Evolutionary conservation across 2,888 invertebrate species (phyloP), one percentile per base, ranked within the genome.

Genomic region (Odontothrips loti): DNA sequence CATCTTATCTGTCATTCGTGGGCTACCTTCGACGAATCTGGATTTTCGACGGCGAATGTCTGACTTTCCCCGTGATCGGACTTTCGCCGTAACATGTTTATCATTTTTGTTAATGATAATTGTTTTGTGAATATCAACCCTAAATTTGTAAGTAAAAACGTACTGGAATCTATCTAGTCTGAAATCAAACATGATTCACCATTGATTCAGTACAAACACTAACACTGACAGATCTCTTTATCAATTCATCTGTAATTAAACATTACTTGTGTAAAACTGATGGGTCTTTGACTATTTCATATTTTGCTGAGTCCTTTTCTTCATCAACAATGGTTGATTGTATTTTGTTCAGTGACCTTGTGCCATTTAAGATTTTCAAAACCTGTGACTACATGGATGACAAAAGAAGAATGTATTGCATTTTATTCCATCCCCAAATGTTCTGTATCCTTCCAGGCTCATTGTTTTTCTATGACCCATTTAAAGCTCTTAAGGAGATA

Each of bases 121-220:
- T 43, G 34, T 43, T 51, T 51, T 51, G 51, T 51, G 51, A 51
- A 51, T 9, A n/a, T n/a, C 68, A 68, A 23, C 27, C 11, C 27
- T 11, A 23, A 68, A 20, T 23, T 23, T 8, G n/a, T n/a, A 23
- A 68, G 27, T 68, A 23, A 17, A 68, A 68, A 68, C 23, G 68
- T 68, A 68, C 68, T 68, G 68, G 68, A 68, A 68, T 68, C 68
- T 68, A 68, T 68, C 68, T 68, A 68, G 68, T 68, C 68, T 68
- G 68, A 68, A 68, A 68, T 68, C 68, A 68, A 68, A 68, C 68
- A 11, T 68, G 68, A 68, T 68, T 68, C 68, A 68, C 27, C 68
- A 68, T 68, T 68, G 23, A 23, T 68, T 68, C 68, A 68, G 68
- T 68, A 68, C 68, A 68, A 68, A 11, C 6, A 68, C 12, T 20